Evolutionary conservation across 2,797 vertebrate genomes (phyloP).

Genomic region (Sebastes variabilis): DNA sequence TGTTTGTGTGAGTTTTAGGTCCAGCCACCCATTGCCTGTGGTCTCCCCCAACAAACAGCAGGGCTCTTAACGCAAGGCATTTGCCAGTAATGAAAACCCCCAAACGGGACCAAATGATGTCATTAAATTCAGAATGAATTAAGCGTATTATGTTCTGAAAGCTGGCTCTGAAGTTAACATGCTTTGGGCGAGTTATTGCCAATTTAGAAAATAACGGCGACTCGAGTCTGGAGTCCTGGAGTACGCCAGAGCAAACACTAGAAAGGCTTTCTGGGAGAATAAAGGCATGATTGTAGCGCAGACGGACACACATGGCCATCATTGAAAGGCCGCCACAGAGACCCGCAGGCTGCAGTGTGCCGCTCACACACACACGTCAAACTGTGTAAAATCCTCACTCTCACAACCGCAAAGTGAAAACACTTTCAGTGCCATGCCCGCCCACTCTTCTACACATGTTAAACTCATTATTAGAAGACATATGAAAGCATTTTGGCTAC

Average conservation of each 20-base stretch:
- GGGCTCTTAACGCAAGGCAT: constrained; percentile 65
- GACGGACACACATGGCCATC: constrained; percentile 69
- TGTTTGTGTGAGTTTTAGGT: constrained; percentile 42
- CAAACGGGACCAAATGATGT: constrained; percentile 77
- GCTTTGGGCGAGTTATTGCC: constrained; percentile 72
- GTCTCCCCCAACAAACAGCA: constrained; percentile 65
- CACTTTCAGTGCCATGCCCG: not conserved
- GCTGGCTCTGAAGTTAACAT: constrained; percentile 71
- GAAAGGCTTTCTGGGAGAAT: constrained; percentile 70
- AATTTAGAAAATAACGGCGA: constrained; percentile 76
- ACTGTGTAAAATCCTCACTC: constrained; percentile 39
- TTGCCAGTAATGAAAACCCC: constrained; percentile 74
- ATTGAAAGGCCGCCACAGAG: constrained; percentile 45
- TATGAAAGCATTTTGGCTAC: not conserved
- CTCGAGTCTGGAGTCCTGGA: constrained; percentile 51
- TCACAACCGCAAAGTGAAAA: constrained; percentile 30
- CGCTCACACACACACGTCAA: constrained; percentile 46
- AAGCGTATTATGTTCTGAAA: constrained; percentile 76
- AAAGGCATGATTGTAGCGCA: constrained; percentile 70
- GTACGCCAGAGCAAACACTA: constrained; percentile 70
- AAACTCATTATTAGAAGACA: constrained; percentile 30
- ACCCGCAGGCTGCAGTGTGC: constrained; percentile 23
- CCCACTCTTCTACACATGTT: constrained; percentile 21
- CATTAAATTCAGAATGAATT: constrained; percentile 79
- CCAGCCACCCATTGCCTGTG: constrained; percentile 65